Percentiles rank a stretch among this genome's conserved stretches.
Evolutionary conservation across 2,888 invertebrate species (phyloP).

Genomic region (Oscheius myriophilus): DNA sequence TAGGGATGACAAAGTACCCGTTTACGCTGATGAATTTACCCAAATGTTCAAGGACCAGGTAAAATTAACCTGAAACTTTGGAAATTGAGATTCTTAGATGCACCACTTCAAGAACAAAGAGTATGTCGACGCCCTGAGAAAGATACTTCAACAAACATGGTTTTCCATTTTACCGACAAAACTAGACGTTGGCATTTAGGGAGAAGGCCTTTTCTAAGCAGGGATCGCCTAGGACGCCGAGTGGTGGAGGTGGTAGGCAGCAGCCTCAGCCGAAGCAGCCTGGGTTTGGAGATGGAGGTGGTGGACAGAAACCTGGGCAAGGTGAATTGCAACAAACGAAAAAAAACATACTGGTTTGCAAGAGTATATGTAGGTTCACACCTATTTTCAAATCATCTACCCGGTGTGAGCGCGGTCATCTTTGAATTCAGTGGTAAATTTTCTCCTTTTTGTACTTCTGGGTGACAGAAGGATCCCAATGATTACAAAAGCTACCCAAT

Average conservation of each 20-base stretch:
- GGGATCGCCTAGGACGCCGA: slow-evolving; percentile 41
- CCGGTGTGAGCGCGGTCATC: too few species aligned
- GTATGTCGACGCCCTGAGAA: slow-evolving; percentile 58
- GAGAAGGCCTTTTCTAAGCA: slow-evolving; percentile 60
- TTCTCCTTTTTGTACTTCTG: too few species aligned
- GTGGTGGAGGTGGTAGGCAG: slow-evolving; percentile 28
- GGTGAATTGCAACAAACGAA: too few species aligned
- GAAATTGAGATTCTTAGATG: slow-evolving; percentile 45
- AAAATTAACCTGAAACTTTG: slow-evolving; percentile 5
- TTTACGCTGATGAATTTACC: slow-evolving; percentile 64
- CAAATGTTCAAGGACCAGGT: slow-evolving; percentile 62
- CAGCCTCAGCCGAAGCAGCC: slow-evolving; percentile 3
- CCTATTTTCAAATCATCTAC: too few species aligned
- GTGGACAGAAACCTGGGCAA: slow-evolving; percentile 27
- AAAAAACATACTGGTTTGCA: too few species aligned
- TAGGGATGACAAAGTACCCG: slow-evolving; percentile 61
- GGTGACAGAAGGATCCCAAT: too few species aligned
- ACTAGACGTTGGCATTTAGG: too few species aligned
- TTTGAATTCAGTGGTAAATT: too few species aligned
- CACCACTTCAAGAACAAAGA: slow-evolving; percentile 53
- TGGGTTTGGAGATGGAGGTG: slow-evolving; percentile 24
- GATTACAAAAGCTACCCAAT: too few species aligned
- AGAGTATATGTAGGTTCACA: too few species aligned
- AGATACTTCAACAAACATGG: slow-evolving; percentile 58
- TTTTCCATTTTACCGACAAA: too few species aligned